Base-by-base conservation (phyloP, 2,113 vertebrate species). In the Notothenia coriiceps region DNA sequence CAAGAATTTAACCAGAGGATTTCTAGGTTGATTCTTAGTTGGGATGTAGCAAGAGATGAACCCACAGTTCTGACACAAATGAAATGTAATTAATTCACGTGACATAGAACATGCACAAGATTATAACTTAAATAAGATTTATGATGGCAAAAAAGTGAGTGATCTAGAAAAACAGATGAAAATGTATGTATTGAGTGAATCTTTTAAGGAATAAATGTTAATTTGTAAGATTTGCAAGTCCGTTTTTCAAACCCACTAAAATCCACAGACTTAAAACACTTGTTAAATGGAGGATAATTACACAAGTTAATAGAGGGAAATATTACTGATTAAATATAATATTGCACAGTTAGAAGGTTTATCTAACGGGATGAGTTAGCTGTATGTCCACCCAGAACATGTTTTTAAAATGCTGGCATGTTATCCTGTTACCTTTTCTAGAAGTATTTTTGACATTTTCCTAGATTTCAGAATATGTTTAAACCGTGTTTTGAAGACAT, bases 311-410 rank as follows among this genome's bases (percentile, higher is more conserved):
- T 14, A 50, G 6, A n/a, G 35, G 60, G 25, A 57, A 57, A 20
- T 49, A 69, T 75, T 75, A 69, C n/a, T 69, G 11, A 68, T 54
- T 63, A 43, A 25, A 40, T 40, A 40, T 6, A 43, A 50, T 12
- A 66, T 20, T 8, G 9, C 5, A 57, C 13, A 33, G 73, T 77
- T 70, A 75, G 35, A 46, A 2, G 20, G 20, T 54, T 51, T 4
- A 68, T 75, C 2, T 43, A 64, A 6, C 52, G 74, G 74, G 72
- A 73, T 5, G 29, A 70, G 77, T 87, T 83, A 70, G 7, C 56
- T 86, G 3, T n/a, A 56, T 44, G 75, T 85, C 82, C 80, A 85
- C 85, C 56, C 15, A 71, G 51, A 49, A 64, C 33, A 18, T 80
- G 61, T 68, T 82, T 66, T 12, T 66, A 22, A 64, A 54, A 8